These are phyloP conservation scores for Megaceryle maxima DNA, from an alignment of 2,113 vertebrate genomes.

Conservation along the genomic window DNA sequence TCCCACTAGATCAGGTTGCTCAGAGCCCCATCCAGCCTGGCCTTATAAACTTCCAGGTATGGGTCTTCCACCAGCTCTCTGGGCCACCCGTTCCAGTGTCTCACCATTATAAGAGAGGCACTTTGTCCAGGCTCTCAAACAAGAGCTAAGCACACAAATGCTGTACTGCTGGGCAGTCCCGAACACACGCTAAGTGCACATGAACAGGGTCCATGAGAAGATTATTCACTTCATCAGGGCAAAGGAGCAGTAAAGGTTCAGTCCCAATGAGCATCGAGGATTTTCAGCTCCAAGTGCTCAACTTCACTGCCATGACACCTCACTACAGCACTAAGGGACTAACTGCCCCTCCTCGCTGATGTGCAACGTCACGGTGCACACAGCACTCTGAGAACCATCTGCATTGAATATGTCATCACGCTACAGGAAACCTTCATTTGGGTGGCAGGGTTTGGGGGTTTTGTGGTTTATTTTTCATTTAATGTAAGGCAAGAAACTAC, in stretches of 20 bases:
- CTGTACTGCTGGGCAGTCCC: rapidly evolving
- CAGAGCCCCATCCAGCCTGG: too few relatives aligned
- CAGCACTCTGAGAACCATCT: background rate
- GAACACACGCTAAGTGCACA: rapidly evolving
- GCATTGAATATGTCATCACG: background rate
- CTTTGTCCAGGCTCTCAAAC: background rate
- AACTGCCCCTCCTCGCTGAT: background rate
- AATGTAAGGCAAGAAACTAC: background rate
- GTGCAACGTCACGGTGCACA: background rate
- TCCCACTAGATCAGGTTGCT: too few relatives aligned
- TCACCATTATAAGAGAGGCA: background rate
- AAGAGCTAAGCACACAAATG: background rate
- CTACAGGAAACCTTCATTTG: background rate
- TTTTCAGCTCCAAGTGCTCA: background rate
- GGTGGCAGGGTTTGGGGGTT: background rate
- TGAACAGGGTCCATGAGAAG: background rate
- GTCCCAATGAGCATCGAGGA: background rate
- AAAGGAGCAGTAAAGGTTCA: background rate
- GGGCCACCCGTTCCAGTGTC: too few relatives aligned
- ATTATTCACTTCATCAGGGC: background rate
- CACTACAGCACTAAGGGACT: background rate
- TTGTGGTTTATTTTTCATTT: background rate
- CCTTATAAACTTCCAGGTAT: too few relatives aligned
- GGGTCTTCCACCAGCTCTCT: too few relatives aligned
- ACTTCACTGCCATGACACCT: background rate